Percentiles rank a stretch among this genome's conserved stretches.
These are phyloP conservation scores for Drosophila prolongata DNA, from an alignment of 2,888 invertebrate genomes.

Conservation along the genomic window DNA sequence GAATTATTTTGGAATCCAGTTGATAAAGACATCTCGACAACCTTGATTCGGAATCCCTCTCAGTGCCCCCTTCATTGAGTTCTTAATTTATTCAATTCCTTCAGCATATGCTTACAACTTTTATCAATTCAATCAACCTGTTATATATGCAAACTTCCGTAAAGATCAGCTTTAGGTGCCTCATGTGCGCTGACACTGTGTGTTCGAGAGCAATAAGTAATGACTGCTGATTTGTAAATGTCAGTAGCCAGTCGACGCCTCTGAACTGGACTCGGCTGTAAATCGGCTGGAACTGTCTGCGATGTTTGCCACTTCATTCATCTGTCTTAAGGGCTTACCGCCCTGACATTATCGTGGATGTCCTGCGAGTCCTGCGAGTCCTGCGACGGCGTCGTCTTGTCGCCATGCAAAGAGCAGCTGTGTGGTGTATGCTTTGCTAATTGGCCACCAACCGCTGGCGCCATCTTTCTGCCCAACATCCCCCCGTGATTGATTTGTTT, in stretches of 20 bases:
- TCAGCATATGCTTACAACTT: neutral
- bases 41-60: no score
- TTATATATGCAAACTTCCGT: neutral
- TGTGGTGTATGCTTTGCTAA: conserved; percentile 71
- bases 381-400: conserved; percentile 42
- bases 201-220: conserved; percentile 55
- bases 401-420: conserved; percentile 71
- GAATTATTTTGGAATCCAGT: no score
- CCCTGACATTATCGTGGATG: conserved; percentile 33
- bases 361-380: conserved; percentile 19
- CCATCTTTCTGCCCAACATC: conserved; percentile 5
- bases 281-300: conserved; percentile 50
- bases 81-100: neutral
- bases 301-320: conserved; percentile 77
- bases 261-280: conserved; percentile 33
- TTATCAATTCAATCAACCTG: neutral
- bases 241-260: conserved; percentile 62
- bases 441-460: conserved; percentile 53
- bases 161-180: neutral
- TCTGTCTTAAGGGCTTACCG: conserved; percentile 74
- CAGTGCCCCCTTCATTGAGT: no score
- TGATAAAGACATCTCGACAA: no score
- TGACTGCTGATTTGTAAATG: conserved; percentile 74
- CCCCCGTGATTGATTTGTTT: conserved; percentile 71
- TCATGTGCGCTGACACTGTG: conserved; percentile 3